A percentile compares a stretch with the other conserved stretches of the same genome.
Evolutionary conservation across 2,113 vertebrate species (phyloP).

Genomic region (Carassius carassius): DNA sequence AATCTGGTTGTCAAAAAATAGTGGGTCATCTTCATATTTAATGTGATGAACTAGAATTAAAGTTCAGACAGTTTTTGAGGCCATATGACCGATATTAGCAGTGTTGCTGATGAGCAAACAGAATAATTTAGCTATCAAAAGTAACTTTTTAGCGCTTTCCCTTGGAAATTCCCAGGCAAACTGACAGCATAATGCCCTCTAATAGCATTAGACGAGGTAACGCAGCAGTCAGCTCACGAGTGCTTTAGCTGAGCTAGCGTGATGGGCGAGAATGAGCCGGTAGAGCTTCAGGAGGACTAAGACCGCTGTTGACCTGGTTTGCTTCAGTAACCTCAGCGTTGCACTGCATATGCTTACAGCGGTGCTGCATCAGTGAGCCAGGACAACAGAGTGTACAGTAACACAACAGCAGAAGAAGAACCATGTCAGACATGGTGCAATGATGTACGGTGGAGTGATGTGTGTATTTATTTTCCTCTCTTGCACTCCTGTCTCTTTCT

Average conservation of each 20-base stretch:
- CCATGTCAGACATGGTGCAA: conserved; percentile 38
- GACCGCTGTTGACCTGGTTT: conserved; percentile 52
- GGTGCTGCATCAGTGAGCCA: conserved; percentile 47
- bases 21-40: not conserved
- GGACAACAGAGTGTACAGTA: conserved; percentile 45
- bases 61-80: not conserved
- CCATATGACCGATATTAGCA: not conserved
- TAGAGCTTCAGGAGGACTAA: conserved; percentile 14
- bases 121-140: conserved; percentile 9
- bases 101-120: not conserved
- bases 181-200: conserved; percentile 25
- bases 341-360: conserved; percentile 52
- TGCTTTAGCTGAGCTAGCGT: conserved; percentile 16
- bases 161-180: conserved; percentile 16
- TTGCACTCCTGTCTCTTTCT: conserved; percentile 19
- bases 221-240: not conserved
- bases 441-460: conserved; percentile 21
- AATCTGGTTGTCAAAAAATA: not conserved
- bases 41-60: not conserved
- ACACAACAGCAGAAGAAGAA: conserved; percentile 52
- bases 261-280: conserved; percentile 36
- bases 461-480: conserved; percentile 19
- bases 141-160: conserved; percentile 6
- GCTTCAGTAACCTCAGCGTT: conserved; percentile 48
- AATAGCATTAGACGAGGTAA: conserved; percentile 26